Conservation (phyloP, 2,797 vertebrate genomes). For the Spatula clypeata region DNA sequence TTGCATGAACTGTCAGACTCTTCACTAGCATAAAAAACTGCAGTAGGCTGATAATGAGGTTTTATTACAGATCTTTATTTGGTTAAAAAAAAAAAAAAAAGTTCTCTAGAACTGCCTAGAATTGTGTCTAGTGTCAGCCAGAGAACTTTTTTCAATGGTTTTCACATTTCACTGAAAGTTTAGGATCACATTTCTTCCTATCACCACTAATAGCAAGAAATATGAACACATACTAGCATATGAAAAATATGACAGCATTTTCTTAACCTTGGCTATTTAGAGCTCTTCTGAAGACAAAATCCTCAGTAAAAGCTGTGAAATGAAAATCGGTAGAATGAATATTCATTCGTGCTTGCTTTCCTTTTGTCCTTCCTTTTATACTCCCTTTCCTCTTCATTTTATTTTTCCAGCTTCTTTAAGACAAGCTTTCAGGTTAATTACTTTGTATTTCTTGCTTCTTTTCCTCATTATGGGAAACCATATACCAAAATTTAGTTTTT, state of each 20-base stretch:
- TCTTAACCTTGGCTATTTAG: not conserved
- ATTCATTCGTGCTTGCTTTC: not conserved
- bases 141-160: not conserved
- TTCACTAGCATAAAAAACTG: not conserved
- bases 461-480: not conserved
- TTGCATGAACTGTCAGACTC: slow-evolving; percentile 20
- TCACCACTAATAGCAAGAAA: not conserved
- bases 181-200: not conserved
- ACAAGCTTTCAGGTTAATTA: not conserved
- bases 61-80: not conserved
- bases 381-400: not conserved
- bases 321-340: not conserved
- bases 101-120: not conserved
- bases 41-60: not conserved
- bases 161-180: not conserved
- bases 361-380: not conserved
- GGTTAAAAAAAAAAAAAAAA: not conserved
- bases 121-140: not conserved
- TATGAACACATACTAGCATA: not conserved
- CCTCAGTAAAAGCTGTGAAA: not conserved
- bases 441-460: not conserved
- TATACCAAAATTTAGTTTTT: not conserved
- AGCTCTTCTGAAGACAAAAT: not conserved
- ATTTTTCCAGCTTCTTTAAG: not conserved
- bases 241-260: not conserved